Base-by-base conservation (phyloP, 2,797 vertebrate genomes). In the Sarcoramphus papa region DNA sequence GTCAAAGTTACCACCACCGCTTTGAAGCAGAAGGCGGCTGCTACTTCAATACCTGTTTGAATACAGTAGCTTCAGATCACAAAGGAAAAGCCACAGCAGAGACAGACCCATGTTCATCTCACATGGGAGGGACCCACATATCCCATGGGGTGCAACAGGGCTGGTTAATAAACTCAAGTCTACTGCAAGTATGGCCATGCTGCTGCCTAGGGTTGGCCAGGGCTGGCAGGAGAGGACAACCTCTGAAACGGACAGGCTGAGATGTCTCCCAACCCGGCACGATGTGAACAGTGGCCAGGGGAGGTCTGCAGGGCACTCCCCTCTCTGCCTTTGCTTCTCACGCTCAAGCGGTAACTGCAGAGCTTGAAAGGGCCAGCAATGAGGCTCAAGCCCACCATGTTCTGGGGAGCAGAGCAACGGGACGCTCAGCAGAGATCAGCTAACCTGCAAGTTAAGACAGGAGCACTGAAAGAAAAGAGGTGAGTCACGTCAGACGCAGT, bases 101-200 rank as follows among this genome's bases (percentile, higher is more conserved):
- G 45, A 0, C 0, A 85, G 70, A 27, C 18, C n/a, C 13, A 7
- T 0, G 2, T 17, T 50, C 40, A 41, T 9, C 43, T 77, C 69
- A 4, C 2, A 0, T 2, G 23, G 65, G 22, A 78, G 22, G 23
- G 35, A 75, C 43, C 7, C 65, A 45, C 19, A 1, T 2, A 47
- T 6, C 83, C 43, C 28, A 23, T 1, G 17, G 77, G 35, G 35
- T 20, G 27, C 62, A 51, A 21, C 30, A 27, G 53, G 27, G 50
- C 57, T 60, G 31, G 18, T 28, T 27, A 43, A 77, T n/a, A 72
- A 74, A 27, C 24, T 45, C 35, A 2, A 4, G 8, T 17, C 35
- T 78, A 10, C 64, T 54, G 35, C 20, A 45, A 45, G n/a, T 8
- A n/a, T 0, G 0, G 89, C 70, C n/a, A 28, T 0, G 13, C 69